Conservation (phyloP, 2,113 vertebrate genomes). For the Anhinga rufa region DNA sequence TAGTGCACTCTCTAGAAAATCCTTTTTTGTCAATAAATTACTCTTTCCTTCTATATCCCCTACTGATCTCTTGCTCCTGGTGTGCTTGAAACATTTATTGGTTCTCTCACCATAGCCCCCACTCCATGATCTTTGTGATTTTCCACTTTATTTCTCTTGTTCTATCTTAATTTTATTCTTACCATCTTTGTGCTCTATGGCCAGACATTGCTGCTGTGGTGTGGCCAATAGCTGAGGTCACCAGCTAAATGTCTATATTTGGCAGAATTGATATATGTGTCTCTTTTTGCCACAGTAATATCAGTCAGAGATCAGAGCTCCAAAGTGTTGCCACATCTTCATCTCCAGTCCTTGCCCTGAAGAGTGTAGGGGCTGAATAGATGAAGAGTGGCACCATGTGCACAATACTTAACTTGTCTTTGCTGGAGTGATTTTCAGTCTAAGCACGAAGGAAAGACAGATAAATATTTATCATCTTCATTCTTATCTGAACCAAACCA, state of each 20-base stretch:
- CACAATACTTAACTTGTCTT: neutral
- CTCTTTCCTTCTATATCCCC: neutral
- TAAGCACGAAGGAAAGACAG: neutral
- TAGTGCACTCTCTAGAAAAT: neutral
- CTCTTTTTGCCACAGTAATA: neutral
- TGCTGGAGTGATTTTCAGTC: neutral
- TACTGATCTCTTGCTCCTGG: neutral
- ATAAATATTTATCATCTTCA: neutral
- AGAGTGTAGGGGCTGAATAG: neutral
- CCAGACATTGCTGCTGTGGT: neutral
- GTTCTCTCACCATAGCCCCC: neutral
- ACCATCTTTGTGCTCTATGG: neutral
- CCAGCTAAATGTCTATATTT: neutral
- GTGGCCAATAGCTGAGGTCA: neutral
- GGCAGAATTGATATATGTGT: neutral
- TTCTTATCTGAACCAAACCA: neutral
- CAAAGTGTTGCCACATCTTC: neutral
- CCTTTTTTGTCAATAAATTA: neutral
- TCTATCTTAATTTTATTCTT: neutral
- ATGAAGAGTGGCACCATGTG: neutral
- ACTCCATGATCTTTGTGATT: neutral
- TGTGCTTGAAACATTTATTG: conserved; percentile 7
- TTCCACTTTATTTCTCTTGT: neutral
- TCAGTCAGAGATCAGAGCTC: neutral
- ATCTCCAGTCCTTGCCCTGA: neutral